phyloP scores from a whole-genome alignment of 2,797 vertebrate genomes.

The Megalops cyprinoides region DNA sequence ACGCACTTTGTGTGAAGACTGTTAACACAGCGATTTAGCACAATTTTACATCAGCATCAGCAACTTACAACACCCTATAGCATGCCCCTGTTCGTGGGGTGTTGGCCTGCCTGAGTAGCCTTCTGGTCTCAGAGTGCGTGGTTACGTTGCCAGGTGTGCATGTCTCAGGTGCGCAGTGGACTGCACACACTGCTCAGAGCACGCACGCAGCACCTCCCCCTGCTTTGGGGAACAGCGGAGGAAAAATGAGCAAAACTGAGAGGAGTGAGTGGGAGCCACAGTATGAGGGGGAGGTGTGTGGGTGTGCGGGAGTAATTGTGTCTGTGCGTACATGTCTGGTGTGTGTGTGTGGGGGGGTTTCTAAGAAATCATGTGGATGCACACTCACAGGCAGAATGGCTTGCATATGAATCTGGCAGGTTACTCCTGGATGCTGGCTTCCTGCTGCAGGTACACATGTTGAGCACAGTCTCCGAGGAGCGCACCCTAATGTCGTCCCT shows the following conservation, averaged over 20 bases:
- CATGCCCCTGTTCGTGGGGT: not conserved
- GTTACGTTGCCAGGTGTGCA: not conserved
- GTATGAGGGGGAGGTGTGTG: not conserved
- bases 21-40: conserved; percentile 1
- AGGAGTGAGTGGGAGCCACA: not conserved
- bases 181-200: not conserved
- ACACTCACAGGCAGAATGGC: not conserved
- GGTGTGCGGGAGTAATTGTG: conserved; percentile 2
- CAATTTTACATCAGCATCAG: not conserved
- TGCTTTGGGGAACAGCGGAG: not conserved
- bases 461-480: not conserved
- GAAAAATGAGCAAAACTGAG: not conserved
- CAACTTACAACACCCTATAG: not conserved
- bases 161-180: not conserved
- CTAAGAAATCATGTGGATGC: not conserved
- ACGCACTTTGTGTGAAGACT: not conserved
- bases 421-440: not conserved
- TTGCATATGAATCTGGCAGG: not conserved
- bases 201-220: not conserved
- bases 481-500: not conserved
- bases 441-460: not conserved
- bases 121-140: not conserved
- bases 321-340: not conserved
- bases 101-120: not conserved
- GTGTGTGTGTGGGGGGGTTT: not conserved